Conservation (phyloP, 1,140 invertebrate genomes). For the Ooceraea biroi region DNA sequence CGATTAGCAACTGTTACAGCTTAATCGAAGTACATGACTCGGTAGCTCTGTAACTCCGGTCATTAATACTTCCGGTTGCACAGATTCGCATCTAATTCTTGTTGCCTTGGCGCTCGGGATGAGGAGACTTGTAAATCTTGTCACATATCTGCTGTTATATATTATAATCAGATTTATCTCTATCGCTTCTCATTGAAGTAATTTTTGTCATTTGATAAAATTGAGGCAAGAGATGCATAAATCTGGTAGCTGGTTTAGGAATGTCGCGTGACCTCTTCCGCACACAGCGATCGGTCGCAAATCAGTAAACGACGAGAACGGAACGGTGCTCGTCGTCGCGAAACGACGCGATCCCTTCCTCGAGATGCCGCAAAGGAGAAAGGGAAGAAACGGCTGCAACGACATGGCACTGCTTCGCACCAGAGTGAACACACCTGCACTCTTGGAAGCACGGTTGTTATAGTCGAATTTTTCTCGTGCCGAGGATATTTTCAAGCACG, state of each 20-base stretch:
- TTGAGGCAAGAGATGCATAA: too few relatives aligned
- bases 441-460: slow-evolving; percentile 40
- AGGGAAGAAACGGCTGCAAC: slow-evolving; percentile 53
- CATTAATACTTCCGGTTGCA: neutral
- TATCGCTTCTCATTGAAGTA: too few relatives aligned
- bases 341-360: neutral
- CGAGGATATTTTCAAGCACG: slow-evolving; percentile 56
- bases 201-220: too few relatives aligned
- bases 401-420: slow-evolving; percentile 71
- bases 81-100: neutral
- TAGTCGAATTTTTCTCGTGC: slow-evolving; percentile 72
- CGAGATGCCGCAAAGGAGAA: slow-evolving; percentile 41
- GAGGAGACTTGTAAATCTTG: too few relatives aligned
- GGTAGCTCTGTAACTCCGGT: slow-evolving; percentile 10
- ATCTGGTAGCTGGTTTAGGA: too few relatives aligned
- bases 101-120: too few relatives aligned
- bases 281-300: neutral
- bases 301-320: slow-evolving; percentile 5
- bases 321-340: slow-evolving; percentile 28
- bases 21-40: slow-evolving; percentile 22
- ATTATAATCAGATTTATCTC: too few relatives aligned
- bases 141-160: too few relatives aligned
- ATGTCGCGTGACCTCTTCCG: neutral
- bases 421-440: slow-evolving; percentile 67
- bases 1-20: slow-evolving; percentile 11